Base-by-base conservation (phyloP, 2,888 invertebrate genomes). In the Pseudoips prasinana region DNA sequence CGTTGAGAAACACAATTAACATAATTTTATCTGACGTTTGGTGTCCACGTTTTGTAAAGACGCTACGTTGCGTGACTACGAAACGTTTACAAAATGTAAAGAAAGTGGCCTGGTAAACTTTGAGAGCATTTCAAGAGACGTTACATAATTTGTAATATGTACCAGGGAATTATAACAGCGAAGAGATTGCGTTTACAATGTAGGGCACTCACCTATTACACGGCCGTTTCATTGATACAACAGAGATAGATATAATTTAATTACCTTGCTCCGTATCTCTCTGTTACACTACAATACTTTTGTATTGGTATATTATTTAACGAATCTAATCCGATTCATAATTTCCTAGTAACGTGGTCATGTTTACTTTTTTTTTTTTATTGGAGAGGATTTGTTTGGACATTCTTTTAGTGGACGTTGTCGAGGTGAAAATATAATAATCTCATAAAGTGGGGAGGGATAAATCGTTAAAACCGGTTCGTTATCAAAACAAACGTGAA, bases 91-190 rank as follows among this genome's bases (percentile, higher is more conserved):
- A n/a, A n/a, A n/a, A n/a, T n/a, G n/a, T n/a, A n/a, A n/a, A n/a
- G n/a, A n/a, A n/a, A n/a, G 41, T 45, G 52, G n/a, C 58, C 55
- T 64, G 33, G 28, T 29, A 40, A 53, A 54, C 38, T 42, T 46
- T 29, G 32, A 29, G 48, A 50, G 55, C 51, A 46, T 53, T n/a
- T 46, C 49, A 49, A 35, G 58, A 64, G 58, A 62, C 54, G 58
- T 85, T 84, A 84, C 85, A 84, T 80, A 73, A 84, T 76, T 80
- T 85, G 82, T 85, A 85, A 84, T 67, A 73, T 49, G 41, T 58
- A 86, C 84, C 52, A 86, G 79, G 84, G 48, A 25, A 33, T 1
- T 64, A 83, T 62, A 60, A 39, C 32, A 33, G 31, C 31, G 27
- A 64, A 55, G 73, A 72, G 73, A 43, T 22, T 17, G 27, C 33